These are phyloP conservation scores for Ranitomeya variabilis DNA, from an alignment of 2,113 vertebrate species.

Conservation along the genomic window DNA sequence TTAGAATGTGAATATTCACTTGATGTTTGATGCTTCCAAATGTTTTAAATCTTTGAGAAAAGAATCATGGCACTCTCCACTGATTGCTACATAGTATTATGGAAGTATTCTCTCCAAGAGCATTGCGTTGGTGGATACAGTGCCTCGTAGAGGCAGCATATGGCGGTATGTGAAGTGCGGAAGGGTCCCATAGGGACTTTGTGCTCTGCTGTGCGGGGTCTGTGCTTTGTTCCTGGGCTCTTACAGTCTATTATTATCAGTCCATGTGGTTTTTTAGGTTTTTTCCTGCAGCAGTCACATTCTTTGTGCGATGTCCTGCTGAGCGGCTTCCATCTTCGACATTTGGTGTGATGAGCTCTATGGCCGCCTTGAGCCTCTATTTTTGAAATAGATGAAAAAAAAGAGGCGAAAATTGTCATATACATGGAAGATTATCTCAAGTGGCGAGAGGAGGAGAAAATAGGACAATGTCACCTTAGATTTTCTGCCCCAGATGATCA, in stretches of 20 bases:
- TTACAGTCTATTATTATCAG: not conserved
- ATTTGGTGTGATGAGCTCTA: not conserved
- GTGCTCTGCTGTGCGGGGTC: not conserved
- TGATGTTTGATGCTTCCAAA: not conserved
- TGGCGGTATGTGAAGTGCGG: not conserved
- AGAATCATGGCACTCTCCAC: not conserved
- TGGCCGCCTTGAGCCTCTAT: not conserved
- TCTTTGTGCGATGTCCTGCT: not conserved
- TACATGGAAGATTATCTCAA: conserved; percentile 8
- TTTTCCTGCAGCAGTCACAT: not conserved
- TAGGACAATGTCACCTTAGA: conserved; percentile 24
- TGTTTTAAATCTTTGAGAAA: not conserved
- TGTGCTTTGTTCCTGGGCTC: not conserved
- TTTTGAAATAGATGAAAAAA: not conserved
- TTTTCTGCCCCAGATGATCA: not conserved
- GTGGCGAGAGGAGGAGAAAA: not conserved
- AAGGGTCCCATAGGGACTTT: not conserved
- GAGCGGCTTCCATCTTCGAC: not conserved
- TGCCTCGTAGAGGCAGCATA: not conserved
- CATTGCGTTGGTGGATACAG: not conserved
- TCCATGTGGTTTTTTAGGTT: not conserved
- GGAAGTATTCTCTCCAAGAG: not conserved
- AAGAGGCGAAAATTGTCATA: not conserved
- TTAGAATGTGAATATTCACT: too few relatives aligned
- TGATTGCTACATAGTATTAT: not conserved